These are phyloP conservation scores for Apostichopus leukothele DNA, from an alignment of 53 echinoderm and acorn worm genomes.

Conservation along the genomic window DNA sequence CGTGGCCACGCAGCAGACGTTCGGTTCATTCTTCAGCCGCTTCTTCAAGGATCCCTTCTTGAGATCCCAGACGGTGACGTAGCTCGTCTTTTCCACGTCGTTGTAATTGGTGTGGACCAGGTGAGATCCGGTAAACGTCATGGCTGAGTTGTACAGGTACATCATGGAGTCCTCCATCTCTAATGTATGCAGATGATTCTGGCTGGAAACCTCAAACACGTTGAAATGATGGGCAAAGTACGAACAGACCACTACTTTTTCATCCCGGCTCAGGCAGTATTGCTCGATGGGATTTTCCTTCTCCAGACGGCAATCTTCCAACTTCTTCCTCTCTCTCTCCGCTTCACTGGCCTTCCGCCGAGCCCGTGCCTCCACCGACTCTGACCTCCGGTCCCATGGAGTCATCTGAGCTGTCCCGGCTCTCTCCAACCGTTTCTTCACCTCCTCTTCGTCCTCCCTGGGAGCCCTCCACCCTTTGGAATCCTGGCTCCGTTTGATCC, in stretches of 20 bases:
- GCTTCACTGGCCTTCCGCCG: constrained; percentile 73
- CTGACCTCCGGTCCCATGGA: constrained; percentile 92
- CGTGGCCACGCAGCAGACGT: constrained; percentile 87
- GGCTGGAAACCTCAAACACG: constrained; percentile 76
- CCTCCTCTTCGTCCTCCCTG: constrained; percentile 66
- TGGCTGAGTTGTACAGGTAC: constrained; percentile 72
- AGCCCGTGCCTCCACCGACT: constrained; percentile 68
- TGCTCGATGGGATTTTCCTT: constrained; percentile 96
- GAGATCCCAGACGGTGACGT: constrained; percentile 89
- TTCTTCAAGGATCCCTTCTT: constrained; percentile 73
- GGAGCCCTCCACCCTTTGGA: constrained; percentile 55
- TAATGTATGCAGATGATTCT: constrained; percentile 74
- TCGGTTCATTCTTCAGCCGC: constrained; percentile 84
- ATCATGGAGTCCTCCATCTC: constrained; percentile 87
- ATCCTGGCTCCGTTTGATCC: constrained; percentile 72
- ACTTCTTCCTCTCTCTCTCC: constrained; percentile 75
- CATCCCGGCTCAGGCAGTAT: constrained; percentile 78
- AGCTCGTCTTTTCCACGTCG: constrained; percentile 81
- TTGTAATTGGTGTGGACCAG: constrained; percentile 89
- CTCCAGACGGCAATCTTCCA: constrained; percentile 81
- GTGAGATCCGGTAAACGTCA: constrained; percentile 67
- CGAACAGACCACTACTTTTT: constrained; percentile 78
- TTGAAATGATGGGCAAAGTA: constrained; percentile 94
- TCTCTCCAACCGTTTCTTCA: constrained; percentile 57
- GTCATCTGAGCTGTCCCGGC: constrained; percentile 79